These are phyloP conservation scores for Andrena dorsata DNA, from an alignment of 2,888 invertebrate genomes.

Conservation along the genomic window DNA sequence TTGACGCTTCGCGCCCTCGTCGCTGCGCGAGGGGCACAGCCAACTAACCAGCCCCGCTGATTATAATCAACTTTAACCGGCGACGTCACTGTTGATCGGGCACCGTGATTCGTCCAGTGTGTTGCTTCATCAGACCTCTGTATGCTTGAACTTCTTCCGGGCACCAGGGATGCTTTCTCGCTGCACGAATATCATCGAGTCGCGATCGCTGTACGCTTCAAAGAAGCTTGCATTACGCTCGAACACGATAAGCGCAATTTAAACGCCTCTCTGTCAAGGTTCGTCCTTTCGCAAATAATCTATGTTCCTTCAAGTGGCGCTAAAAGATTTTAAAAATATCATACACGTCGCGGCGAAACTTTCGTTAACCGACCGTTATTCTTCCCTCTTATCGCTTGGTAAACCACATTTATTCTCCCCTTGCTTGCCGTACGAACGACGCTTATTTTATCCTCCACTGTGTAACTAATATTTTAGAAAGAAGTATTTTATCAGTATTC, in stretches of 20 bases:
- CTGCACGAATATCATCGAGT: slow-evolving; percentile 32
- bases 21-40: slow-evolving; percentile 27
- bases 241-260: neutral
- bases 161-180: slow-evolving; percentile 25
- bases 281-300: neutral
- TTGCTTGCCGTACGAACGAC: slow-evolving; percentile 20
- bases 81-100: slow-evolving; percentile 54
- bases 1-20: slow-evolving; percentile 49
- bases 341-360: neutral
- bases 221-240: slow-evolving; percentile 8
- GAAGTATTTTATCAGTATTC: slow-evolving; percentile 38
- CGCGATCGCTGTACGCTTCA: slow-evolving; percentile 33
- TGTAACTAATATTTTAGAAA: slow-evolving; percentile 33
- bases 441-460: neutral
- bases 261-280: neutral
- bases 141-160: slow-evolving; percentile 35
- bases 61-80: slow-evolving; percentile 49
- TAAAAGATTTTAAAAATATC: neutral
- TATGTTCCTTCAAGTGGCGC: neutral
- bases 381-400: slow-evolving; percentile 8
- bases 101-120: slow-evolving; percentile 76
- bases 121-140: slow-evolving; percentile 73
- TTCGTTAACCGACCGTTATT: slow-evolving; percentile 27
- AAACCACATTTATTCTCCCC: slow-evolving; percentile 23
- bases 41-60: slow-evolving; percentile 34